Evolutionary conservation across 2,888 invertebrate species (phyloP).

Genomic region (Argyresthia albistria): DNA sequence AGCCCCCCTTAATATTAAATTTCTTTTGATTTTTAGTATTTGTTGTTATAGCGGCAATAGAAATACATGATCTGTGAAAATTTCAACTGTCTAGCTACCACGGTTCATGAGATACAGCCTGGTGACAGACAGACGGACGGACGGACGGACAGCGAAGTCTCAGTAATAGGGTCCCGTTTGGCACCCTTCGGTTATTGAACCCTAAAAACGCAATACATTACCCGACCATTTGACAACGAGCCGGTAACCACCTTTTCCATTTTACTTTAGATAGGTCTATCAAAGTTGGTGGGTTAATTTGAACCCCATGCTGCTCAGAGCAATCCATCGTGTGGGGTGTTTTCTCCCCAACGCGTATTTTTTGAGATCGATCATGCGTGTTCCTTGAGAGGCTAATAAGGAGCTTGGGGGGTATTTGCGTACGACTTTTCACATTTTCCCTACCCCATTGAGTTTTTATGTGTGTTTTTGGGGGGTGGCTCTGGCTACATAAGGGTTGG

Average conservation of each 20-base stretch:
- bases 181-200: too few relatives aligned
- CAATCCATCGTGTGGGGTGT: conserved; percentile 3
- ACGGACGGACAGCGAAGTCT: too few relatives aligned
- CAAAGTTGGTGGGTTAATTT: neutral
- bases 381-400: conserved; percentile 7
- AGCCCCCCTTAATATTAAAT: too few relatives aligned
- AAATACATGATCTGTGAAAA: too few relatives aligned
- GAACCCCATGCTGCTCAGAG: neutral
- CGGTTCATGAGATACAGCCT: too few relatives aligned
- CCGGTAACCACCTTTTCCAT: neutral
- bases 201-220: neutral
- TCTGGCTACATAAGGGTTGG: neutral
- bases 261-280: neutral
- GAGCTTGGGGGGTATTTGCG: neutral
- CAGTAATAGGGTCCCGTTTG: too few relatives aligned
- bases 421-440: neutral
- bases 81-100: too few relatives aligned
- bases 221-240: neutral
- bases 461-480: neutral
- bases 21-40: too few relatives aligned
- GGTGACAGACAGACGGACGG: too few relatives aligned
- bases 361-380: conserved; percentile 14
- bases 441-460: neutral
- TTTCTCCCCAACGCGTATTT: conserved; percentile 8
- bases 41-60: too few relatives aligned